Conservation (phyloP, 2,113 vertebrate genomes). For the Ageneiosus marmoratus region DNA sequence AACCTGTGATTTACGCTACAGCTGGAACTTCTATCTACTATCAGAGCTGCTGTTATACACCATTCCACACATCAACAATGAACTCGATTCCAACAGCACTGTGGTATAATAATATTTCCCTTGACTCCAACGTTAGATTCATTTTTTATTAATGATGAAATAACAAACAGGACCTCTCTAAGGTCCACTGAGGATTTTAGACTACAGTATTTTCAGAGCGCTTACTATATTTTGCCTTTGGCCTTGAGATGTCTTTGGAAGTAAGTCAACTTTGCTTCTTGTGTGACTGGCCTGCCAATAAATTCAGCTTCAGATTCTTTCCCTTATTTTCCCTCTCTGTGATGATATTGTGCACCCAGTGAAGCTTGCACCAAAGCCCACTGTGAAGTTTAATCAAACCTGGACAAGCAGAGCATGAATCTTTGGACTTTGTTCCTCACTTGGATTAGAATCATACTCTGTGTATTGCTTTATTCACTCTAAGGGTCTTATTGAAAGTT, state of each 20-base stretch:
- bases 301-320: not conserved
- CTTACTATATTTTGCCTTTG: not conserved
- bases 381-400: conserved; percentile 18
- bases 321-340: conserved; percentile 1
- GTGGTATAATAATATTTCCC: not conserved
- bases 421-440: not conserved
- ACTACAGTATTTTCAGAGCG: not conserved
- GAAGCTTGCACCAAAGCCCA: conserved; percentile 6
- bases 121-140: not conserved
- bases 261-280: not conserved
- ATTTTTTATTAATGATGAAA: not conserved
- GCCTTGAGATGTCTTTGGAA: conserved; percentile 11
- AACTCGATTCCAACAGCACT: no score
- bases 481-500: not conserved
- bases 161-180: not conserved
- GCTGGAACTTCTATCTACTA: not conserved
- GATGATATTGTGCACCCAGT: conserved; percentile 22
- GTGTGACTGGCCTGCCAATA: conserved; percentile 17
- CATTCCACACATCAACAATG: no score
- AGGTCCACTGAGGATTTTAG: not conserved
- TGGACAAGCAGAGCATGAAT: not conserved
- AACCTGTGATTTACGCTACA: not conserved
- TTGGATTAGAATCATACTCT: not conserved
- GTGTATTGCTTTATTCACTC: not conserved
- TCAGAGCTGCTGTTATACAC: no score